Conservation (phyloP, 2,888 invertebrate species). For the Drosophila demipolita region DNA sequence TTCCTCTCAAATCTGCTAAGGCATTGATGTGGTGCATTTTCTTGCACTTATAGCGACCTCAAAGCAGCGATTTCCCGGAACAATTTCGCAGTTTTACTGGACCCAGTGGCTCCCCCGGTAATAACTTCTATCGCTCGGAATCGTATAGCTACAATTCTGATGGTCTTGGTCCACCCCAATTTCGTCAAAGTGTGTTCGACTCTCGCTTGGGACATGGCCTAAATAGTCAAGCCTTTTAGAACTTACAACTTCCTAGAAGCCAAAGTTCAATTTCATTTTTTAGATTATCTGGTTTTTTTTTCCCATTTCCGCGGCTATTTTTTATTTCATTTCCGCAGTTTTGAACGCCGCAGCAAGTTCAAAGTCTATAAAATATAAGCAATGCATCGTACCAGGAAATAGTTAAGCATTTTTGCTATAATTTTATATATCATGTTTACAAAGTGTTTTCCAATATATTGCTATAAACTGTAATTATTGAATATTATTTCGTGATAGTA, state of each 20-base stretch:
- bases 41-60: not conserved
- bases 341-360: not conserved
- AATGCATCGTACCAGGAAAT: not conserved
- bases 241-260: not conserved
- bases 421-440: not conserved
- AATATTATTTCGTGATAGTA: not conserved
- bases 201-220: slow-evolving; percentile 47
- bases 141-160: slow-evolving; percentile 59
- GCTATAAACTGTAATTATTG: not conserved
- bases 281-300: not conserved
- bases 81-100: not conserved
- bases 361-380: not conserved
- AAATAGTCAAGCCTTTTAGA: slow-evolving; percentile 30
- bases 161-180: slow-evolving; percentile 57
- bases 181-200: slow-evolving; percentile 50
- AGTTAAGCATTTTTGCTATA: not conserved
- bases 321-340: not conserved
- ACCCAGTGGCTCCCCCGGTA: slow-evolving; percentile 23
- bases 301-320: not conserved
- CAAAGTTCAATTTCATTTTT: not conserved
- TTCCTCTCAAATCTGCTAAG: not conserved
- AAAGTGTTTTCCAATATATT: not conserved
- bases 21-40: not conserved
- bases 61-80: not conserved
- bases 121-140: slow-evolving; percentile 59